Percentiles rank a stretch among this genome's conserved stretches.
These are phyloP conservation scores for Silurus lanzhouensis DNA, from an alignment of 2,797 vertebrate species.

Conservation along the genomic window DNA sequence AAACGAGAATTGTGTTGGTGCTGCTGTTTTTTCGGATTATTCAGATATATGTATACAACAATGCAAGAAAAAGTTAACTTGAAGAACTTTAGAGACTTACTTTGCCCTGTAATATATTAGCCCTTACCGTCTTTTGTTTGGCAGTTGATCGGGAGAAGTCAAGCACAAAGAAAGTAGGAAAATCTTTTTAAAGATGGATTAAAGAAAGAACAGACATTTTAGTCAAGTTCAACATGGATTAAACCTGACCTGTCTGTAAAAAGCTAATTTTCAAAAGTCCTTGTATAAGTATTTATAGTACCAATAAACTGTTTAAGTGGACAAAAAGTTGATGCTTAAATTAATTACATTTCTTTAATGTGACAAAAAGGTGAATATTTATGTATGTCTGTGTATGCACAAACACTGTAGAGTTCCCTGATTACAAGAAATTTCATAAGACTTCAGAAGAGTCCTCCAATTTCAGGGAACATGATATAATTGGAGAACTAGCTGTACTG, in stretches of 20 bases:
- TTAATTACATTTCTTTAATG: not conserved
- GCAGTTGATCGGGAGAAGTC: no score
- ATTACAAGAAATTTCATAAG: slow-evolving; percentile 18
- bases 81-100: not conserved
- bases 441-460: slow-evolving; percentile 10
- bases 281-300: no score
- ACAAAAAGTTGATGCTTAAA: not conserved
- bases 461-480: not conserved
- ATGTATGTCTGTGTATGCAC: not conserved
- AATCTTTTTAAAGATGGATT: not conserved
- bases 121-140: not conserved
- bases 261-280: not conserved
- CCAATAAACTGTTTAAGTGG: not conserved
- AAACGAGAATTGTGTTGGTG: not conserved
- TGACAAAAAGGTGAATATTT: not conserved
- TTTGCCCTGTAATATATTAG: not conserved
- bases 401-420: not conserved
- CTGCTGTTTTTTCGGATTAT: not conserved
- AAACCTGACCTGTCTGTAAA: not conserved
- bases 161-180: not conserved
- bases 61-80: not conserved
- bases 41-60: not conserved
- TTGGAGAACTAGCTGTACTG: slow-evolving; percentile 4
- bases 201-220: not conserved
- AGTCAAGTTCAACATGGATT: not conserved